A percentile compares a stretch with the other conserved stretches of the same genome.
Evolutionary conservation across 2,113 vertebrate genomes (phyloP).

Genomic region (Heptranchias perlo): DNA sequence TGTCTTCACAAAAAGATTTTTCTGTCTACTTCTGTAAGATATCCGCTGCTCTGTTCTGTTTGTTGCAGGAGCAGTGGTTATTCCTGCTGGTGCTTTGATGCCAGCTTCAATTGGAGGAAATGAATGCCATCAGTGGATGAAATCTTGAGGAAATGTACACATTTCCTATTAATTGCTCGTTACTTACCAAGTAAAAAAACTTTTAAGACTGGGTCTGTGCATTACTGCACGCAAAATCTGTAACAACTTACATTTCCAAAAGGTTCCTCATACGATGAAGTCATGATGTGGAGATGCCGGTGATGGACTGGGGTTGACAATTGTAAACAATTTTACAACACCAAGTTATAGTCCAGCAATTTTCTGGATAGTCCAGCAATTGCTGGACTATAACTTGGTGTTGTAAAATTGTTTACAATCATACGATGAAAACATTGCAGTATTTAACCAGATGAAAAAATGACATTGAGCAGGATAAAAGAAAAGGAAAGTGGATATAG

Average conservation of each 20-base stretch:
- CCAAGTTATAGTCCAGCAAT: too few relatives aligned
- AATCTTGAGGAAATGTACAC: not conserved
- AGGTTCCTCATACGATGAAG: not conserved
- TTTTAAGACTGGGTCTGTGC: not conserved
- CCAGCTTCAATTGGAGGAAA: not conserved
- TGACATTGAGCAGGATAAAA: not conserved
- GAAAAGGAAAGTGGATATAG: not conserved
- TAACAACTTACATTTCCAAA: not conserved
- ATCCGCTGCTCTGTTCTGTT: too few relatives aligned
- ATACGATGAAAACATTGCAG: not conserved
- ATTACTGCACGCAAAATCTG: not conserved
- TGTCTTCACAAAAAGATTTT: too few relatives aligned
- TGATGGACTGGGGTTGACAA: too few relatives aligned
- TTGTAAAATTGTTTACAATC: too few relatives aligned
- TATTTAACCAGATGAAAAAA: not conserved
- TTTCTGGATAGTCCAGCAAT: too few relatives aligned
- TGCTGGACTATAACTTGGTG: too few relatives aligned
- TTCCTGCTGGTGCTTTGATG: not conserved
- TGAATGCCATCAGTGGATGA: not conserved
- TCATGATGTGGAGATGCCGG: too few relatives aligned
- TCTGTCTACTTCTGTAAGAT: too few relatives aligned
- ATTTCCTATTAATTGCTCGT: not conserved
- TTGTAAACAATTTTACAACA: too few relatives aligned
- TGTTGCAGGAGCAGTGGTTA: not conserved
- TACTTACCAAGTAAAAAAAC: not conserved